Base-by-base conservation (phyloP, 2,888 invertebrate genomes). In the Noctua janthina region DNA sequence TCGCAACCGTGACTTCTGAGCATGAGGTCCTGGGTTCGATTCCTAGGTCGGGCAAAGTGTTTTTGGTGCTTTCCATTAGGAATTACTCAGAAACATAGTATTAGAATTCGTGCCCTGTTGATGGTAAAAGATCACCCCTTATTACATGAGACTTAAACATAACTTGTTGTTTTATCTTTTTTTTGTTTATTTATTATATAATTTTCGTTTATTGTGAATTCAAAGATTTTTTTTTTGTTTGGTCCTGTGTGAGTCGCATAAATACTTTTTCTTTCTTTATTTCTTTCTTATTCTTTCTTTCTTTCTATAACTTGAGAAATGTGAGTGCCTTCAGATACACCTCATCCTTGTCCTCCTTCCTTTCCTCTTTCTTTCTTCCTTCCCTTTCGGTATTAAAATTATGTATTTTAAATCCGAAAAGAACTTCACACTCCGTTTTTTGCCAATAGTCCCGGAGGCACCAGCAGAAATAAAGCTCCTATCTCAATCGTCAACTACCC, bases 381-480 rank as follows among this genome's bases (percentile, higher is more conserved):
- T 29, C 29, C 29, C 29, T 29, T 29, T 29, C 29, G 29, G 29
- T 29, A 29, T 29, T 29, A 29, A 29, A 29, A 29, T 29, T 29
- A 39, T 39, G 35, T 39, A 39, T 39, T 39, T 39, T 39, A 39
- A 39, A 39, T 39, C 39, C 39, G 39, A 39, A 43, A 43, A 43
- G 0, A 43, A 43, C 7, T 35, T 51, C 13, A 54, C 3, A 23
- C 6, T 54, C 23, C 1, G 0, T 75, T 66, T 76, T 76, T 78
- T 88, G 39, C 2, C 8, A 8, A 2, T 93, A 98, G 99, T 98
- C 82, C 99, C 99, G n/a, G 98, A 98, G 82, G 97, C 98, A 17
- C 99, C 99, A 23, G 98, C 98, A 39, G 98, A 98, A 91, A 98
- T 99, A 88, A 99, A 99, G 94, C 98, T 98, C 0, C 96, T 98